Percentiles rank a stretch among this genome's conserved stretches.
Conservation (phyloP, 2,888 invertebrate species). For the Pheosia gnoma region DNA sequence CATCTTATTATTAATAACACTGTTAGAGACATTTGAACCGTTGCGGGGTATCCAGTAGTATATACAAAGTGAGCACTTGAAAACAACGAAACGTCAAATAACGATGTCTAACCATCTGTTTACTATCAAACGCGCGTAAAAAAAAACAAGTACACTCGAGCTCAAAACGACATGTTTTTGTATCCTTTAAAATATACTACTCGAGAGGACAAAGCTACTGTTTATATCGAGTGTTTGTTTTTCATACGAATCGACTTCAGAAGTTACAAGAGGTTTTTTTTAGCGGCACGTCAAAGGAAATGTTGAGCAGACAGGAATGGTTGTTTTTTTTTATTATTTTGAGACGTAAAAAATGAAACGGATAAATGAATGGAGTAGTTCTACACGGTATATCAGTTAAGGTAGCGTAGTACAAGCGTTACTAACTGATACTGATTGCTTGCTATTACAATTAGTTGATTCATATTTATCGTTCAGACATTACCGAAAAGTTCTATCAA, state of each 20-base stretch:
- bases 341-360: slow-evolving; percentile 5
- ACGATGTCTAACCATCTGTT: slow-evolving; percentile 18
- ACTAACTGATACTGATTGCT: slow-evolving; percentile 1
- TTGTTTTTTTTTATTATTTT: neutral
- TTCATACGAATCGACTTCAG: slow-evolving; percentile 8
- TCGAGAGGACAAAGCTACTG: slow-evolving; percentile 20
- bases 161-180: slow-evolving; percentile 12
- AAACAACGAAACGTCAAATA: slow-evolving; percentile 4
- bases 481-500: neutral
- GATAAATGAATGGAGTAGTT: neutral
- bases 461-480: neutral
- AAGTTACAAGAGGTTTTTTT: slow-evolving; percentile 8
- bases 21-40: neutral
- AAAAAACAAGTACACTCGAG: slow-evolving; percentile 20
- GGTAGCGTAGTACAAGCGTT: neutral
- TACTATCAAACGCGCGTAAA: slow-evolving; percentile 18
- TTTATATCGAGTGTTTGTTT: slow-evolving; percentile 23
- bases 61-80: slow-evolving; percentile 9
- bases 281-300: slow-evolving; percentile 10
- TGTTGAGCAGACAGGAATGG: neutral
- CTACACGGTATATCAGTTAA: neutral
- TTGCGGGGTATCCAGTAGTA: slow-evolving; percentile 2
- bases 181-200: slow-evolving; percentile 3
- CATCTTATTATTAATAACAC: no score
- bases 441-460: neutral